A percentile compares a stretch with the other conserved stretches of the same genome.
Conservation (phyloP, 1,140 invertebrate species). For the Eufriesea mexicana region DNA sequence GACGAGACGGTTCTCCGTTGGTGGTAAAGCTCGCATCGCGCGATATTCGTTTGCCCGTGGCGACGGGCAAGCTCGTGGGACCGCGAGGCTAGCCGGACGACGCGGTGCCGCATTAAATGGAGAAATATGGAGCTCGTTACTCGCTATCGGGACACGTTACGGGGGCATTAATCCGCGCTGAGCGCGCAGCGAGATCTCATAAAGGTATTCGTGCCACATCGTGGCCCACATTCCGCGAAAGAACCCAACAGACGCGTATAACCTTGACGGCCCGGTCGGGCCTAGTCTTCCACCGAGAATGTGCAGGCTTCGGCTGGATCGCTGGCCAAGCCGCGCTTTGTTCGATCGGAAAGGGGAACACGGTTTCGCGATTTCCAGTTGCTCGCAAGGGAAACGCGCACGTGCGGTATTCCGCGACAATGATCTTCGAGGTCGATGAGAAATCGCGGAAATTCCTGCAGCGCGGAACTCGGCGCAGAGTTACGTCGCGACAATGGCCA, state of each 20-base stretch:
- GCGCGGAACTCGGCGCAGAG: neutral
- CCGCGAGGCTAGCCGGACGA: neutral
- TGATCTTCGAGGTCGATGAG: neutral
- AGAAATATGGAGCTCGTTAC: slow-evolving; percentile 36
- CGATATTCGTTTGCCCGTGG: neutral
- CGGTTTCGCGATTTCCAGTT: neutral
- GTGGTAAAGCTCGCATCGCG: neutral
- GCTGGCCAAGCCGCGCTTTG: neutral
- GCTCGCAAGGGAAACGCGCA: neutral
- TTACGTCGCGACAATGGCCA: neutral
- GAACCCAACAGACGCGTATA: slow-evolving; percentile 5
- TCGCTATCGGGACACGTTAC: slow-evolving; percentile 18
- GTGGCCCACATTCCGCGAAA: slow-evolving; percentile 41
- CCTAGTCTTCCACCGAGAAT: neutral
- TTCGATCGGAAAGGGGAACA: neutral
- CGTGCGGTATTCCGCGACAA: slow-evolving; percentile 9
- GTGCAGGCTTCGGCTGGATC: neutral
- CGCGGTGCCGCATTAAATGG: slow-evolving; percentile 10
- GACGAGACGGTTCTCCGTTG: neutral
- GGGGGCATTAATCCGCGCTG: slow-evolving; percentile 24
- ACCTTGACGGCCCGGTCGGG: slow-evolving; percentile 9
- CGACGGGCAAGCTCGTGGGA: neutral
- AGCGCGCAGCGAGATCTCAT: slow-evolving; percentile 3
- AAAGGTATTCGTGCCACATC: slow-evolving; percentile 32
- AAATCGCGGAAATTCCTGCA: neutral